These are phyloP conservation scores for Drosophila repleta DNA, from an alignment of 1,140 invertebrate genomes.

Conservation along the genomic window DNA sequence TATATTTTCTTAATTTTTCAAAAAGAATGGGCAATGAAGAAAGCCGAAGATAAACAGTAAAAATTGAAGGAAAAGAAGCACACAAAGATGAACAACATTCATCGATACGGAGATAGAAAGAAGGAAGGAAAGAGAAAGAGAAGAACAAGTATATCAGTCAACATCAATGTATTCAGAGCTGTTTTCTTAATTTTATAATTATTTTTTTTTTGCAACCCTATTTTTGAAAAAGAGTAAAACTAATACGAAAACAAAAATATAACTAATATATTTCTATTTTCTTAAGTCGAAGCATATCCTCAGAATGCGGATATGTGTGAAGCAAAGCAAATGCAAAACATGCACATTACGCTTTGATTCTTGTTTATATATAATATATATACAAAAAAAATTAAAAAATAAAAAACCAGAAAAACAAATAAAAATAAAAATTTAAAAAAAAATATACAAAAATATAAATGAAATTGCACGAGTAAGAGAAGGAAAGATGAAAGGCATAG, in stretches of 20 bases:
- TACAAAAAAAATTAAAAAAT: constrained; percentile 5
- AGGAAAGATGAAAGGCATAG: constrained; percentile 18
- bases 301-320: constrained; percentile 18
- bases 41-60: constrained; percentile 24
- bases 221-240: constrained; percentile 27
- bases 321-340: constrained; percentile 35
- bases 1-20: constrained; percentile 80
- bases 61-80: constrained; percentile 5
- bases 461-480: constrained; percentile 14
- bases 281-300: constrained; percentile 24
- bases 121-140: neutral
- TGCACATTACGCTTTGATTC: constrained; percentile 41
- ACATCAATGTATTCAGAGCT: constrained; percentile 28
- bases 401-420: constrained; percentile 7
- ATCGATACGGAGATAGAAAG: neutral
- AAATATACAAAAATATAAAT: constrained; percentile 6
- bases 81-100: neutral
- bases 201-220: constrained; percentile 23
- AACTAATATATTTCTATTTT: constrained; percentile 36
- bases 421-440: constrained; percentile 13
- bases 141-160: constrained; percentile 22
- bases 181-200: constrained; percentile 25
- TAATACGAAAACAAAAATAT: constrained; percentile 24
- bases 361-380: constrained; percentile 38
- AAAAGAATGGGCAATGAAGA: constrained; percentile 41